Percentiles rank a stretch among this genome's conserved stretches.
These are phyloP conservation scores for Chymomyza procnemis DNA, from an alignment of 2,888 invertebrate species.

Conservation along the genomic window DNA sequence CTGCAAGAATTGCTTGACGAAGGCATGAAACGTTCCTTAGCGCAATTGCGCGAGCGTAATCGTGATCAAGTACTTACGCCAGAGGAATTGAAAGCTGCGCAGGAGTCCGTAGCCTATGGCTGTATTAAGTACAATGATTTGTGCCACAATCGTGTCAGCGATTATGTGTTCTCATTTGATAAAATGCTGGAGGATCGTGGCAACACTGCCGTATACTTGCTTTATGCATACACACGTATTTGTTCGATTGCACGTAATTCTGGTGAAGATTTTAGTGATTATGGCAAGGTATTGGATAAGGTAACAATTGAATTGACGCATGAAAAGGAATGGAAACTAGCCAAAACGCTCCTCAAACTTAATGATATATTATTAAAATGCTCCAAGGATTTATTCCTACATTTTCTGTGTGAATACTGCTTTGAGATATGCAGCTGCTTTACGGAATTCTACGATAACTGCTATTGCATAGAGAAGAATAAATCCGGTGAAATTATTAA, in stretches of 20 bases:
- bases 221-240: slow-evolving; percentile 97
- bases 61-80: slow-evolving; percentile 89
- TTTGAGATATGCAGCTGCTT: slow-evolving; percentile 96
- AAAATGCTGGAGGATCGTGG: slow-evolving; percentile 99
- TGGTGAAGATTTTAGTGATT: slow-evolving; percentile 81
- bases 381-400: slow-evolving; percentile 88
- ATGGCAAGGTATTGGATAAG: slow-evolving; percentile 81
- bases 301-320: slow-evolving; percentile 87
- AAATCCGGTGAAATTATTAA: slow-evolving; percentile 87
- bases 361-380: slow-evolving; percentile 92
- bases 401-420: slow-evolving; percentile 95
- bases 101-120: slow-evolving; percentile 96
- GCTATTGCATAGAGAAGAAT: slow-evolving; percentile 98
- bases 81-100: slow-evolving; percentile 89
- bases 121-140: slow-evolving; percentile 99
- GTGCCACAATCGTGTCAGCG: slow-evolving; percentile 93
- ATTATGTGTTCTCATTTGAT: slow-evolving; percentile 98
- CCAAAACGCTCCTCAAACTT: slow-evolving; percentile 90
- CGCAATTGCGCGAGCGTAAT: slow-evolving; percentile 91
- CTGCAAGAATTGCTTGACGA: slow-evolving; percentile 93
- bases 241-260: slow-evolving; percentile 89
- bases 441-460: slow-evolving; percentile 97
- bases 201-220: slow-evolving; percentile 97
- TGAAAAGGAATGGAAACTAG: slow-evolving; percentile 96
- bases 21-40: slow-evolving; percentile 88